Percentiles rank a stretch among this genome's conserved stretches.
phyloP scores from a whole-genome alignment of 53 echinoderm and acorn worm genomes.

The Actinopyga echinites region DNA sequence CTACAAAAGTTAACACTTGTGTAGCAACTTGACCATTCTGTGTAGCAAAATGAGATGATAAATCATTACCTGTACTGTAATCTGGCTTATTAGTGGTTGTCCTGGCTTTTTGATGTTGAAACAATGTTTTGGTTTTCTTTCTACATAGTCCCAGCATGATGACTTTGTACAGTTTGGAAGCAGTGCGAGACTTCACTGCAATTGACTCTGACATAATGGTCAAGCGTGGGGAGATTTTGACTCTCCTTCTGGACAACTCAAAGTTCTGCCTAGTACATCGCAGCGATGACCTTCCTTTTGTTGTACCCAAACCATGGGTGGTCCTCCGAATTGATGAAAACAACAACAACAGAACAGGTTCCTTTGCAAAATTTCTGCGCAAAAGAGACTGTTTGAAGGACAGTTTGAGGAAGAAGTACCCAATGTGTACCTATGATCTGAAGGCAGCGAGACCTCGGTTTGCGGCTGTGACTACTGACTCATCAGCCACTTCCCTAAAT shows the following conservation, averaged over 20 bases:
- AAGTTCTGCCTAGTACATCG: constrained; percentile 27
- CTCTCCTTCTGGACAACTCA: constrained; percentile 7
- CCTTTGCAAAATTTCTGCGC: neutral
- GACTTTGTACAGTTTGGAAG: neutral
- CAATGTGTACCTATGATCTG: constrained; percentile 3
- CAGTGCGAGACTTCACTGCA: constrained; percentile 14
- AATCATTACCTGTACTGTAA: too few species aligned
- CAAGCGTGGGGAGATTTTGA: constrained; percentile 3
- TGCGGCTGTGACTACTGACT: neutral
- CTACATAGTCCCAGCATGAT: neutral
- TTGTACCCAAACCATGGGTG: constrained; percentile 15
- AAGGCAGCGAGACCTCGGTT: neutral
- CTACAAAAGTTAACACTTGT: too few species aligned
- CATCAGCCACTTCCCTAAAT: neutral
- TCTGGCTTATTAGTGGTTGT: too few species aligned
- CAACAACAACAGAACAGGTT: neutral
- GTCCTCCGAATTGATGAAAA: neutral
- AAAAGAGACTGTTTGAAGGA: neutral
- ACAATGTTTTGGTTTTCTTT: neutral
- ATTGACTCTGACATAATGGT: neutral
- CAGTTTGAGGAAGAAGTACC: neutral
- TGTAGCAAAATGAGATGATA: too few species aligned
- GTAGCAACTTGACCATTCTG: too few species aligned
- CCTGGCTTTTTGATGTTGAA: too few species aligned
- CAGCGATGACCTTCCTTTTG: constrained; percentile 27